Conservation (phyloP, 2,888 invertebrate species). For the Plutella xylostella region DNA sequence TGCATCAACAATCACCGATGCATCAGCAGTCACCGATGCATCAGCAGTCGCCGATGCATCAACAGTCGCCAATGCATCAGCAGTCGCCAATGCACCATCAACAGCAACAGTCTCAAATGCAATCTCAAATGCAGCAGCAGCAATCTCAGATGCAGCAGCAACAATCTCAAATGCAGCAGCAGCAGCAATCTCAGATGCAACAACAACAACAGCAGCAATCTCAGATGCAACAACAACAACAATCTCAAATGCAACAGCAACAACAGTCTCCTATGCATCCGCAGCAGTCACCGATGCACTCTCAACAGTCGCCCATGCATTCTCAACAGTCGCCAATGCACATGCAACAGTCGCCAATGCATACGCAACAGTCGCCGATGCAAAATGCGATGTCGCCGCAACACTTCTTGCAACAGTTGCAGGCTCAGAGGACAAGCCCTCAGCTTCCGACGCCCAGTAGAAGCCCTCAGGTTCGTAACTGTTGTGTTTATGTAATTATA, state of each 20-base stretch:
- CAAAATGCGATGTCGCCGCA: constrained; percentile 34
- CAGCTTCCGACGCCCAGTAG: constrained; percentile 60
- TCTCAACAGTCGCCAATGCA: constrained; percentile 35
- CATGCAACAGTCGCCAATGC: constrained; percentile 20
- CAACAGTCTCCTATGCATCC: constrained; percentile 39
- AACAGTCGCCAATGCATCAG: constrained; percentile 35
- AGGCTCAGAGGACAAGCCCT: constrained; percentile 58
- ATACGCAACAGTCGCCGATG: constrained; percentile 17
- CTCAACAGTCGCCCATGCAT: constrained; percentile 22
- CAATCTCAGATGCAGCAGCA: constrained; percentile 37
- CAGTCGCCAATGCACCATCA: constrained; percentile 24
- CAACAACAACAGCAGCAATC: constrained; percentile 28
- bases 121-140: constrained; percentile 27
- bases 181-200: no score
- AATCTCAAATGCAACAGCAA: constrained; percentile 26
- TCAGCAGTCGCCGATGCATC: constrained; percentile 17
- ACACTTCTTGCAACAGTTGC: constrained; percentile 41
- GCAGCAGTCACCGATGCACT: constrained; percentile 17
- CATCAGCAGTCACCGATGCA: constrained; percentile 37
- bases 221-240: constrained; percentile 25
- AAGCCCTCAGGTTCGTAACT: constrained; percentile 57
- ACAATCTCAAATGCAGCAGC: constrained; percentile 15
- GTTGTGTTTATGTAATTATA: no score
- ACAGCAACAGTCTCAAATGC: constrained; percentile 35
- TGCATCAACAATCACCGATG: constrained; percentile 53